Base-by-base conservation (phyloP, 2,113 vertebrate species). In the Sorex fumeus region DNA sequence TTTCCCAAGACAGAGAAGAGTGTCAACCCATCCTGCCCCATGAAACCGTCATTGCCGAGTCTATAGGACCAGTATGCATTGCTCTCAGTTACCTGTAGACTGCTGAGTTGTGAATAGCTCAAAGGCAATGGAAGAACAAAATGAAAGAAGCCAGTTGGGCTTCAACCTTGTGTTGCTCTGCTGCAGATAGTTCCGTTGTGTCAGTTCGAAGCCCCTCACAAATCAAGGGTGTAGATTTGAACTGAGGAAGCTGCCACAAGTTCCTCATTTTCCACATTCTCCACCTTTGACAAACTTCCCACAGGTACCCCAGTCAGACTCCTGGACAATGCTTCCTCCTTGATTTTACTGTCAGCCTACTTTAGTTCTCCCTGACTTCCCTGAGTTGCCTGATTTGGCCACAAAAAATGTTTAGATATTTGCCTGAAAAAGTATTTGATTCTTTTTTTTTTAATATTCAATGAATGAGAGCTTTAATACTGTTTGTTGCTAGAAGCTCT, bases 81-180 rank as follows among this genome's bases (percentile, higher is more conserved):
- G 75, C 47, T 88, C 60, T 85, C 81, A 90, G 50, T 92, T 93
- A 71, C 64, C 82, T 71, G 19, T 47, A 91, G 81, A 82, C 84
- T 93, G 64, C 27, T 82, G 36, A 87, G 66, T 75, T 93, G 28
- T 90, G 88, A 93, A 50, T 74, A 94, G 74, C 21, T 57, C 34
- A 78, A 80, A 91, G 64, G 70, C 64, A 66, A 32, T 50, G 77
- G 82, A 91, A 64, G 13, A 11, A 66, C 47, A 45, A 64, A 32
- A 75, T 47, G 78, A 87, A 84, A 70, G 72, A 90, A 85, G 53
- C 30, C 53, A 36, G 69, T 47, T 34, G 6, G 40, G 53, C 36
- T 79, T 90, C 19, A 62, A 90, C 53, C 72, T 18, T 47, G 23
- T 21, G 10, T 70, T 94, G 8, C 90, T 10, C 90, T 60, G 78